phyloP scores from a whole-genome alignment of 2,888 invertebrate species.

The Tenthredo notha region DNA sequence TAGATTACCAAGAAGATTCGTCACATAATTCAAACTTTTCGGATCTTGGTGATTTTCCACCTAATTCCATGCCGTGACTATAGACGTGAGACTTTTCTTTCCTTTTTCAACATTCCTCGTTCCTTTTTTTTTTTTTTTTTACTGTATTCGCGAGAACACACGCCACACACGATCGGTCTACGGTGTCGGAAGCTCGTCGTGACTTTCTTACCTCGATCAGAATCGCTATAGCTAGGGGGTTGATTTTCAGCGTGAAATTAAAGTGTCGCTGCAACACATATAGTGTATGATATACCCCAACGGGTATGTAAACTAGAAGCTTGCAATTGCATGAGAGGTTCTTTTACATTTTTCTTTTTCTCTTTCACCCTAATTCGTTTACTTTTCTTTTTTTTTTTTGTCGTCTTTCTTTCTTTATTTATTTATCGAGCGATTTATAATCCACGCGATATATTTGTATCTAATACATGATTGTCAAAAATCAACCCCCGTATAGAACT shows the following conservation, averaged over 20 bases:
- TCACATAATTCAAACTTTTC: neutral
- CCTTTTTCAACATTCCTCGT: neutral
- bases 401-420: neutral
- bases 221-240: neutral
- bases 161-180: neutral
- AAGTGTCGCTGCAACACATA: slow-evolving; percentile 7
- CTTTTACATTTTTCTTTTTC: neutral
- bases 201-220: neutral
- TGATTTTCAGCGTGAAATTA: slow-evolving; percentile 27
- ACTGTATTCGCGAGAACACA: neutral
- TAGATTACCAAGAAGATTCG: neutral
- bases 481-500: neutral
- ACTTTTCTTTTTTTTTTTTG: neutral
- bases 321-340: neutral
- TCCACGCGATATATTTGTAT: slow-evolving; percentile 16
- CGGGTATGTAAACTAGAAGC: neutral
- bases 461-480: neutral
- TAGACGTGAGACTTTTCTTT: neutral
- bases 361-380: neutral
- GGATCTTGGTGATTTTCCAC: neutral
- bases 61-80: slow-evolving; percentile 27
- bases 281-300: neutral
- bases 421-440: neutral
- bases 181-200: neutral
- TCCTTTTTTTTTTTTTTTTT: neutral